These are phyloP conservation scores for Meriones psammophilus DNA, from an alignment of 2,797 vertebrate genomes.

Conservation along the genomic window DNA sequence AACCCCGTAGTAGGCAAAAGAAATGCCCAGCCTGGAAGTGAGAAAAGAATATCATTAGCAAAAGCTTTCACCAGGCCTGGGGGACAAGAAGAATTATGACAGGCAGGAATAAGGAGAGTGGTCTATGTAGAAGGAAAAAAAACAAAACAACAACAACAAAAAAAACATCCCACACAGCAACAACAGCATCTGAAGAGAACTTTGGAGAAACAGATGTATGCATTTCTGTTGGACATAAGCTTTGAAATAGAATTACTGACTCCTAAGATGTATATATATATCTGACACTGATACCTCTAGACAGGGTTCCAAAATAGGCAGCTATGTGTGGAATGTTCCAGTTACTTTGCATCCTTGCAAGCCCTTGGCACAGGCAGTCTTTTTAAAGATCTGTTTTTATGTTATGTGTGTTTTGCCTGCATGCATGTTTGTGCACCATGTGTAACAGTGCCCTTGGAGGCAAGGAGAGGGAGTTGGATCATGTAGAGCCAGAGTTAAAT, in stretches of 20 bases:
- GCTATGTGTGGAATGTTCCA: not conserved
- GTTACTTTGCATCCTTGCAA: not conserved
- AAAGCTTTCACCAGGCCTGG: not conserved
- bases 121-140: not conserved
- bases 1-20: conserved; percentile 95
- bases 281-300: not conserved
- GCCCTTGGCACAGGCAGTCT: too few species aligned
- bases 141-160: too few species aligned
- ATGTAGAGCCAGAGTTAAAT: not conserved
- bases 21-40: conserved; percentile 94
- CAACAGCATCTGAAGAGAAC: not conserved
- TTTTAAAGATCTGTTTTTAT: not conserved
- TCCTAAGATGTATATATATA: not conserved
- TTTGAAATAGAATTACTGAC: not conserved
- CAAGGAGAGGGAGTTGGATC: not conserved
- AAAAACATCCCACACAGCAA: not conserved
- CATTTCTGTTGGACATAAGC: not conserved
- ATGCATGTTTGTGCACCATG: not conserved
- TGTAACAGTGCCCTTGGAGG: not conserved
- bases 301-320: not conserved
- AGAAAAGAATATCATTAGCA: not conserved
- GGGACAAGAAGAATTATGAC: not conserved
- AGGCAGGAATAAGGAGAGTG: not conserved
- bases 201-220: not conserved
- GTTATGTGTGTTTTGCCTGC: not conserved